Evolutionary conservation across 2,113 vertebrate species (phyloP), one percentile per base, ranked within the genome.

Genomic region (Climacteris rufus): DNA sequence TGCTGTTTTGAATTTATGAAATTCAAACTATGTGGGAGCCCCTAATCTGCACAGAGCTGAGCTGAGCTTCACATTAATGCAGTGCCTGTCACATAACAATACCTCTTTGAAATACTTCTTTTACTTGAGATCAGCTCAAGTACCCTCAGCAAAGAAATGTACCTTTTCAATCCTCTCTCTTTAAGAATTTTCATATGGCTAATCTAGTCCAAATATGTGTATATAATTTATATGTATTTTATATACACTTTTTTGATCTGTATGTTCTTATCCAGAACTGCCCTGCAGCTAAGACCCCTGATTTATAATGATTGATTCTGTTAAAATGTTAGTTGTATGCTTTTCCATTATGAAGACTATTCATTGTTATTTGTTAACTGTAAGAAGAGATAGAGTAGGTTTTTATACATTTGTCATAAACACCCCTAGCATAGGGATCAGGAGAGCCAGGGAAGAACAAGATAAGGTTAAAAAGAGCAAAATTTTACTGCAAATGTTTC

Each of bases 391-490:
- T 69, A 15, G 63, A 59, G 21, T 9, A 19, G 20, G 9, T 13
- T 33, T 61, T 86, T 39, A 40, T 24, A 49, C 13, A 63, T 82
- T 69, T 84, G 33, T 72, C 57, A 35, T 13, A 71, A 80, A 49
- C 17, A 61, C 44, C 31, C 37, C 71, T 50, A 45, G 50, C 59
- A 44, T 0, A 4, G 28, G 40, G 18, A 70, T 47, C 49, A 44
- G 54, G n/a, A 89, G 79, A 94, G 57, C 18, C 22, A n/a, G 81
- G 81, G 78, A 90, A 82, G 57, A 77, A 71, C 65, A 40, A 65
- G 64, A 23, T 57, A 74, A 87, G 35, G 35, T 90, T 95, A 88
- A 96, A 96, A 91, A 87, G 56, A 93, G 49, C 69, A 79, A 92
- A 78, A 75, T 28, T 72, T 82, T 89, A 23, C 40, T 74, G 83